These are phyloP conservation scores for Entelurus aequoreus DNA, from an alignment of 2,113 vertebrate species.

Conservation along the genomic window DNA sequence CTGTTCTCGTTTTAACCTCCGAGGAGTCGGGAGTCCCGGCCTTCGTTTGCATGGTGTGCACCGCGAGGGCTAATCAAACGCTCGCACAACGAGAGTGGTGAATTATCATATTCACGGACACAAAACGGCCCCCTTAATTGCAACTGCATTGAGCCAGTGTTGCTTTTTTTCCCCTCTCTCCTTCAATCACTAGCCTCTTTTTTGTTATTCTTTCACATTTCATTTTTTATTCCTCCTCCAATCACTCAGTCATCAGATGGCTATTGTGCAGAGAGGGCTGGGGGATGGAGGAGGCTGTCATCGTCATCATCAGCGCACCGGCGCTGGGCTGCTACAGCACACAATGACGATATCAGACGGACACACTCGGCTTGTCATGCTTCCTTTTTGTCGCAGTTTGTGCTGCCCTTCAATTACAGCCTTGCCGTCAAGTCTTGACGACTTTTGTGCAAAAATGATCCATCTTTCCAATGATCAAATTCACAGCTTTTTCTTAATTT, in stretches of 20 bases:
- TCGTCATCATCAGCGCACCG: constrained; percentile 51
- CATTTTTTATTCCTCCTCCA: constrained; percentile 42
- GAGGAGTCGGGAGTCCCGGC: no score
- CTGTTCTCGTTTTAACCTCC: neutral
- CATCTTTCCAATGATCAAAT: neutral
- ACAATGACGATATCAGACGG: constrained; percentile 4
- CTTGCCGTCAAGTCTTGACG: neutral
- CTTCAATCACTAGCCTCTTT: constrained; percentile 31
- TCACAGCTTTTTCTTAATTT: neutral
- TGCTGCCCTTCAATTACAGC: neutral
- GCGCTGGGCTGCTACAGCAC: constrained; percentile 34
- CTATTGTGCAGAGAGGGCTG: constrained; percentile 53
- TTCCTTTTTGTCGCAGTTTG: neutral
- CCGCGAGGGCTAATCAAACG: constrained; percentile 54
- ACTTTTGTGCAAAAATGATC: neutral
- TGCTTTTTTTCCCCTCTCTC: constrained; percentile 8
- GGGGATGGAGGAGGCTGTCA: constrained; percentile 43
- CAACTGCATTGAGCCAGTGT: constrained; percentile 48
- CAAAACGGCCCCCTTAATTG: constrained; percentile 62
- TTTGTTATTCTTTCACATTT: constrained; percentile 40
- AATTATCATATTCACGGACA: constrained; percentile 68
- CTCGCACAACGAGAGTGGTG: constrained; percentile 54
- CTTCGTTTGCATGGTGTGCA: constrained; percentile 28
- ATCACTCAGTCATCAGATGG: constrained; percentile 62
- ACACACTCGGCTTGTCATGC: constrained; percentile 2